phyloP scores from a whole-genome alignment of 2,113 vertebrate species.

The Xiphophorus hellerii region DNA sequence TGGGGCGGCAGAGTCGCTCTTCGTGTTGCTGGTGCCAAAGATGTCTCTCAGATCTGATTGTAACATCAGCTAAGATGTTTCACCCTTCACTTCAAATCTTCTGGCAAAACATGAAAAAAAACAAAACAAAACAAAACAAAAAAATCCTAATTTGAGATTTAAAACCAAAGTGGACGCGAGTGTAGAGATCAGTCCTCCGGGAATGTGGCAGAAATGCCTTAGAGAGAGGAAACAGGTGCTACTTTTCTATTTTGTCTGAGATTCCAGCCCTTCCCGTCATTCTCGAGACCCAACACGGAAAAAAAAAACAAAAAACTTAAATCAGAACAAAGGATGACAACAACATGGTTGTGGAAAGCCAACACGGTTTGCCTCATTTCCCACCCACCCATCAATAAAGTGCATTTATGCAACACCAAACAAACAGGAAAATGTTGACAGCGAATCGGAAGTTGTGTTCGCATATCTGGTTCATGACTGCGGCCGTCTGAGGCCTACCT shows the following conservation, averaged over 20 bases:
- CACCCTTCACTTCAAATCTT: conserved; percentile 38
- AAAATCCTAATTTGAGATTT: conserved; percentile 27
- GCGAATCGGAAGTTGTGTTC: conserved; percentile 75
- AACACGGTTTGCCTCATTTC: conserved; percentile 76
- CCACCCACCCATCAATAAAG: conserved; percentile 82
- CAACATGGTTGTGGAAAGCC: conserved; percentile 57
- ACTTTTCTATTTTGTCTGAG: conserved; percentile 63
- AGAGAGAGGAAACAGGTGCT: conserved; percentile 65
- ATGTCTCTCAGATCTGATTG: conserved; percentile 43
- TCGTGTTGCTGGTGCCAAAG: conserved; percentile 69
- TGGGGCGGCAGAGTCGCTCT: conserved; percentile 39
- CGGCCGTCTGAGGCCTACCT: conserved; percentile 77
- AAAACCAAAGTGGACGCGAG: conserved; percentile 21
- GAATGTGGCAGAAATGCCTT: conserved; percentile 77
- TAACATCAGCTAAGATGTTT: conserved; percentile 17
- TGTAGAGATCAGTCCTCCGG: conserved; percentile 16
- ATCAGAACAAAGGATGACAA: conserved; percentile 61
- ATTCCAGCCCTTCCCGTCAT: conserved; percentile 71
- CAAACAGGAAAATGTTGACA: conserved; percentile 79
- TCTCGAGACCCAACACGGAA: conserved; percentile 59
- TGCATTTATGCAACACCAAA: conserved; percentile 83
- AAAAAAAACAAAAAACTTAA: conserved; percentile 29
- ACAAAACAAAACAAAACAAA: background rate
- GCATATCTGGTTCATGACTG: conserved; percentile 75
- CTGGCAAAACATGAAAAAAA: conserved; percentile 12